Evolutionary conservation across 2,888 invertebrate genomes (phyloP).

Genomic region (Xestia sexstrigata): DNA sequence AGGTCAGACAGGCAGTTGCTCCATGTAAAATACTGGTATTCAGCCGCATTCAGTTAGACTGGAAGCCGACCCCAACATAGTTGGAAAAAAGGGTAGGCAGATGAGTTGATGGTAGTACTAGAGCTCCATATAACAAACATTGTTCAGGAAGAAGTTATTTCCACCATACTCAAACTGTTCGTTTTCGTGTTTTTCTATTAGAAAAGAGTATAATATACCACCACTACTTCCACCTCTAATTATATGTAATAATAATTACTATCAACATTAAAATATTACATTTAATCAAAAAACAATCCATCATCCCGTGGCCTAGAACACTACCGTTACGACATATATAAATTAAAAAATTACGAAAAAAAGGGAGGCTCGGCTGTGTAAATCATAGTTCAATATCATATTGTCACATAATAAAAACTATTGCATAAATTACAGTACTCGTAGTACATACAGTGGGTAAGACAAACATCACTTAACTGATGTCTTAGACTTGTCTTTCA

Average conservation of each 20-base stretch:
- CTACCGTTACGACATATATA: background rate
- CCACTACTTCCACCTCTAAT: background rate
- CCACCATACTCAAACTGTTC: background rate
- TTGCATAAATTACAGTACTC: background rate
- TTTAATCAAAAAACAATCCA: constrained; percentile 1
- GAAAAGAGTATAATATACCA: background rate
- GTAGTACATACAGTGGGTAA: background rate
- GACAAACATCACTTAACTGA: background rate
- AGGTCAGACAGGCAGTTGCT: too few relatives aligned
- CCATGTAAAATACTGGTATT: too few relatives aligned
- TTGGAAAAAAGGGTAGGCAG: too few relatives aligned
- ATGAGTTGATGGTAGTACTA: too few relatives aligned
- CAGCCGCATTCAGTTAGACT: too few relatives aligned
- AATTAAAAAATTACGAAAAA: constrained; percentile 7
- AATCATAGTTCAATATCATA: constrained; percentile 19
- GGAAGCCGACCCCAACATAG: too few relatives aligned
- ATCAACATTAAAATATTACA: background rate
- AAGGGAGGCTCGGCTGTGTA: background rate
- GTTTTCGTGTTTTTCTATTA: background rate
- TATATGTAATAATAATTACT: background rate
- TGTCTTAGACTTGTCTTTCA: background rate
- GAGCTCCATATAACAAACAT: too few relatives aligned
- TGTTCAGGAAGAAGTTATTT: too few relatives aligned
- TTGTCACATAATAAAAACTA: background rate
- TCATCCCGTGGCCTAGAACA: constrained; percentile 4